Evolutionary conservation across 2,888 invertebrate genomes (phyloP).

Genomic region (Mechanitis messenoides): DNA sequence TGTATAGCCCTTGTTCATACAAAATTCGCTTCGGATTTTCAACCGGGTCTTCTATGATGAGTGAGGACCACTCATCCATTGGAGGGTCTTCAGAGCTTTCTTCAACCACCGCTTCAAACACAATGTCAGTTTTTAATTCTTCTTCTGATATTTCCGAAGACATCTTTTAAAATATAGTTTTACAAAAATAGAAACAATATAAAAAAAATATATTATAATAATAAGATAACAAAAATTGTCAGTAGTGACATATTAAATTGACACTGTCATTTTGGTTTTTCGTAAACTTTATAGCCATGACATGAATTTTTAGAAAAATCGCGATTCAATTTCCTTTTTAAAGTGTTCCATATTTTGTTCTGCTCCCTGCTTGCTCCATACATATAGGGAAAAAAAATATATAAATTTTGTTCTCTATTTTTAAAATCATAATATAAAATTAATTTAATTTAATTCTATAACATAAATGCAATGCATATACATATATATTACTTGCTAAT

Average conservation of each 20-base stretch:
- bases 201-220: slow-evolving; percentile 17
- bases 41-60: slow-evolving; percentile 36
- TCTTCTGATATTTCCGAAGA: slow-evolving; percentile 27
- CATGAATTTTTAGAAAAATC: background rate
- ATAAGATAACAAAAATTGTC: slow-evolving; percentile 8
- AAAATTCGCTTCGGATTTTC: slow-evolving; percentile 41
- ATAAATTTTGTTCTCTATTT: no score
- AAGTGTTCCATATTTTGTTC: no score
- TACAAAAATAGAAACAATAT: slow-evolving; percentile 18
- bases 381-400: no score
- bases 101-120: slow-evolving; percentile 32
- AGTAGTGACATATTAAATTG: background rate
- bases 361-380: no score
- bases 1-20: slow-evolving; percentile 41
- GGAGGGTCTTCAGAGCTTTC: slow-evolving; percentile 52
- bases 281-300: background rate
- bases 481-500: no score
- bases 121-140: slow-evolving; percentile 25
- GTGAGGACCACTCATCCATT: slow-evolving; percentile 57
- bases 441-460: no score
- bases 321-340: no score
- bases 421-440: no score
- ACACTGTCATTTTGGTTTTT: background rate
- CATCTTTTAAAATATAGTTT: slow-evolving; percentile 25
- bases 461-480: no score